These are phyloP conservation scores for Atopsyche davidsoni DNA, from an alignment of 1,140 invertebrate species.

Conservation along the genomic window DNA sequence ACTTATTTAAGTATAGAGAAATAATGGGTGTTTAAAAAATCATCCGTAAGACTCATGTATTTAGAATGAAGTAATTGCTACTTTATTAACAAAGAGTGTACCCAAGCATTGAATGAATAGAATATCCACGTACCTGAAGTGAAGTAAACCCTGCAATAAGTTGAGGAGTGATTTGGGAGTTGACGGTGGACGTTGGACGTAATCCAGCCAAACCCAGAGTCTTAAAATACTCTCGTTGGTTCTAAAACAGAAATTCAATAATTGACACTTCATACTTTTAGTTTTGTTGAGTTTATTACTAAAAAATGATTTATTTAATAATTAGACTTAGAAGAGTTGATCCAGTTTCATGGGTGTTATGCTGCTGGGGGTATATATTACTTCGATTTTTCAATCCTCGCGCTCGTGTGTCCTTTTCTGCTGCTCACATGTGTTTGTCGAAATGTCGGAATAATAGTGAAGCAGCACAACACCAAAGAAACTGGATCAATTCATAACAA, in stretches of 20 bases:
- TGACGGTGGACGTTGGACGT: conserved; percentile 9
- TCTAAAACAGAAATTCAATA: conserved; percentile 13
- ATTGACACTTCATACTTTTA: background rate
- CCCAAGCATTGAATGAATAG: too few species aligned
- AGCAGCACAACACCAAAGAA: too few species aligned
- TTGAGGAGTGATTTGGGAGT: conserved; percentile 13
- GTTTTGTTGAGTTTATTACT: background rate
- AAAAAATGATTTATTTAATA: background rate
- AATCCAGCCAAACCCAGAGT: conserved; percentile 22
- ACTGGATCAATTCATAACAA: too few species aligned
- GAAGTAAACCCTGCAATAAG: conserved; percentile 16
- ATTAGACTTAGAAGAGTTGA: too few species aligned
- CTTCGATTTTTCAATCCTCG: too few species aligned
- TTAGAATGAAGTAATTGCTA: too few species aligned
- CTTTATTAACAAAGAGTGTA: too few species aligned
- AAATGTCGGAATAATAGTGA: too few species aligned
- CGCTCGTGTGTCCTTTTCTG: too few species aligned
- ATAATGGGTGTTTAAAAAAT: conserved; percentile 1
- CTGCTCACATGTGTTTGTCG: too few species aligned
- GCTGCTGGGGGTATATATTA: too few species aligned
- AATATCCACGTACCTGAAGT: conserved; percentile 21
- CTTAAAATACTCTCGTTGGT: conserved; percentile 10
- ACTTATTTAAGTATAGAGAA: conserved; percentile 1
- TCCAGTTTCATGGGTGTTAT: too few species aligned
- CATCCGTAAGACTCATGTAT: background rate